Percentiles rank a stretch among this genome's conserved stretches.
These are phyloP conservation scores for Ophion obscuratus DNA, from an alignment of 2,888 invertebrate species.

Conservation along the genomic window DNA sequence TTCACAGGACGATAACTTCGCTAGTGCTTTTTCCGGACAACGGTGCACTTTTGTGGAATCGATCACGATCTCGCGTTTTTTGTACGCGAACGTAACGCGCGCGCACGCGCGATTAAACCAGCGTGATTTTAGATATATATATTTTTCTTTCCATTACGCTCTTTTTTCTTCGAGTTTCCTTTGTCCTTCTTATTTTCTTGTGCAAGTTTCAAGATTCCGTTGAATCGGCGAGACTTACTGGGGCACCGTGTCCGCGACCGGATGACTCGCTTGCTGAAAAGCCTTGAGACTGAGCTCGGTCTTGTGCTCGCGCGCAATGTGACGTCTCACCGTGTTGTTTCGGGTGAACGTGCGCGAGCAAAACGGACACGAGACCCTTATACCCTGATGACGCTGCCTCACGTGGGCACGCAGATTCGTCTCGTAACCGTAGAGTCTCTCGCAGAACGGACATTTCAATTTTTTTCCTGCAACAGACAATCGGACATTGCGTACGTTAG, in stretches of 20 bases:
- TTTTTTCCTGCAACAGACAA: slow-evolving; percentile 90
- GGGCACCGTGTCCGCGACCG: slow-evolving; percentile 79
- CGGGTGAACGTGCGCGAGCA: slow-evolving; percentile 96
- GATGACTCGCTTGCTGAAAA: slow-evolving; percentile 85
- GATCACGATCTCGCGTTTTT: slow-evolving; percentile 42
- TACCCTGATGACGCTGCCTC: slow-evolving; percentile 95
- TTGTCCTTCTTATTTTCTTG: not conserved
- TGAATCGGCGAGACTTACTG: slow-evolving; percentile 72
- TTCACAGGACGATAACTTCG: slow-evolving; percentile 23
- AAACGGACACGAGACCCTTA: slow-evolving; percentile 95
- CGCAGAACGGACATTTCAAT: slow-evolving; percentile 96
- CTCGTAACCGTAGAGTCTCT: slow-evolving; percentile 96
- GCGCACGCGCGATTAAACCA: slow-evolving; percentile 22
- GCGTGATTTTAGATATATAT: slow-evolving; percentile 26
- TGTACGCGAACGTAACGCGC: slow-evolving; percentile 39
- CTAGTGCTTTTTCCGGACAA: slow-evolving; percentile 15
- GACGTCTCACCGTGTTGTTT: slow-evolving; percentile 95
- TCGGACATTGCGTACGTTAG: not conserved
- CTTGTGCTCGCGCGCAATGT: slow-evolving; percentile 96
- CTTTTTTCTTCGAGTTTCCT: slow-evolving; percentile 6
- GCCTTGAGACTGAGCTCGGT: slow-evolving; percentile 89
- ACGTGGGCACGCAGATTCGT: slow-evolving; percentile 96
- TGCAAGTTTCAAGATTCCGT: not conserved
- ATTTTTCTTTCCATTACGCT: not conserved
- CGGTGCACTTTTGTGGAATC: slow-evolving; percentile 35